Conservation (phyloP, 2,888 invertebrate genomes). For the Andrena camellia region DNA sequence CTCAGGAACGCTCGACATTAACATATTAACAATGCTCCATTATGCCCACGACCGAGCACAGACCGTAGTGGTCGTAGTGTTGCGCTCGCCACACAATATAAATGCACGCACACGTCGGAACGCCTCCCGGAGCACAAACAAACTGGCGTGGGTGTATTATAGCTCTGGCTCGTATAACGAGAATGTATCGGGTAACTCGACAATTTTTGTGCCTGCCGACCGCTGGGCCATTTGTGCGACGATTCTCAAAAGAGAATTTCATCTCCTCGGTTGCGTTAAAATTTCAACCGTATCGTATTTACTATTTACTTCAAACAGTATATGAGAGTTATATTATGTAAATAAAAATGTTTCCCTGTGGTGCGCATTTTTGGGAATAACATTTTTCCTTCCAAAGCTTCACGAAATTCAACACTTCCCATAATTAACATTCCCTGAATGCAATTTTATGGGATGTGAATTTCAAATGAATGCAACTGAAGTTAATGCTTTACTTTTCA, state of each 20-base stretch:
- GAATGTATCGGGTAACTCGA: conserved; percentile 43
- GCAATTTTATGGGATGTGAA: too few species aligned
- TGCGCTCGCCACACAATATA: conserved; percentile 51
- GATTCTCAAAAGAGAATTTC: not conserved
- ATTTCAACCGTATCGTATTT: too few species aligned
- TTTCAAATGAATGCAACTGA: too few species aligned
- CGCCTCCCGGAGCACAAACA: conserved; percentile 34
- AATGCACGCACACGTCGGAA: conserved; percentile 28
- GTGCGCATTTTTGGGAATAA: too few species aligned
- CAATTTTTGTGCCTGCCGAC: not conserved
- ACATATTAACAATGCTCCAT: conserved; percentile 81
- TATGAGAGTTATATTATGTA: too few species aligned
- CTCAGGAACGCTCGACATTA: conserved; percentile 72
- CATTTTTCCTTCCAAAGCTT: too few species aligned
- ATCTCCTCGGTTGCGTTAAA: not conserved
- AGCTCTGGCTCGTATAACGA: conserved; percentile 45
- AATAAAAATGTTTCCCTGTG: too few species aligned
- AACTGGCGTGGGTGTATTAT: conserved; percentile 64
- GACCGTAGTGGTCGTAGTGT: conserved; percentile 46
- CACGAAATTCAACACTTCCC: too few species aligned
- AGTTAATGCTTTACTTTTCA: too few species aligned
- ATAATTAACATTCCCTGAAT: too few species aligned
- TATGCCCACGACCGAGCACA: conserved; percentile 67
- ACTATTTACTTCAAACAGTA: too few species aligned
- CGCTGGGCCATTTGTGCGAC: not conserved